Conservation (phyloP, 2,888 invertebrate species). For the Morpho helenor region DNA sequence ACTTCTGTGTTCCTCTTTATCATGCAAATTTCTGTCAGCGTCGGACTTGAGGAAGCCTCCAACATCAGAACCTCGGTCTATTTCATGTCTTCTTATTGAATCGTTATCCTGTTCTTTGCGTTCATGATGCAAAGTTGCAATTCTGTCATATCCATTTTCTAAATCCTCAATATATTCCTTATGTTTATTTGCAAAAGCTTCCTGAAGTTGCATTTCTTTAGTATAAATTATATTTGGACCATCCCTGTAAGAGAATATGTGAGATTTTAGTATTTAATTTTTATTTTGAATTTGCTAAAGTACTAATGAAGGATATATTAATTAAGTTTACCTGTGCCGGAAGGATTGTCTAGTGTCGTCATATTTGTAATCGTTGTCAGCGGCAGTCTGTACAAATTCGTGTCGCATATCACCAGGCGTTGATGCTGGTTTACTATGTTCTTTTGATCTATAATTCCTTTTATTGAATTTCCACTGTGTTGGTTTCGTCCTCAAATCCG, state of each 20-base stretch:
- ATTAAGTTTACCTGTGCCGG: constrained; percentile 52
- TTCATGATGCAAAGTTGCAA: constrained; percentile 68
- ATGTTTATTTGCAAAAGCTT: constrained; percentile 70
- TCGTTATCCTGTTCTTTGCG: constrained; percentile 82
- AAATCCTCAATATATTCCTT: constrained; percentile 80
- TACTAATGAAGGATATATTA: neutral
- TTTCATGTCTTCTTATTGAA: constrained; percentile 86
- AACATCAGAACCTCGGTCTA: constrained; percentile 86
- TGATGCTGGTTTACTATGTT: constrained; percentile 70
- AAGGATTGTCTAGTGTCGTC: constrained; percentile 65
- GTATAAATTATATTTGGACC: constrained; percentile 78
- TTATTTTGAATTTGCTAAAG: no score
- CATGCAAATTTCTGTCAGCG: constrained; percentile 46
- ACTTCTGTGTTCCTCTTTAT: constrained; percentile 48
- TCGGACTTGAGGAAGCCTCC: constrained; percentile 70
- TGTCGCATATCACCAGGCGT: constrained; percentile 69
- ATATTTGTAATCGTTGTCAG: constrained; percentile 70
- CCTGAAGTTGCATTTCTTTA: constrained; percentile 75
- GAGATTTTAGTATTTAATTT: no score
- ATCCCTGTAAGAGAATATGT: constrained; percentile 52
- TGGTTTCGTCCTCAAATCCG: constrained; percentile 82
- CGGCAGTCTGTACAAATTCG: constrained; percentile 69
- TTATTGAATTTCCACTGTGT: constrained; percentile 88
- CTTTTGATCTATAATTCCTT: constrained; percentile 76
- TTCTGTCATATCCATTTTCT: constrained; percentile 77